phyloP scores from a whole-genome alignment of 1,140 invertebrate species.

The Drosophila parvula region DNA sequence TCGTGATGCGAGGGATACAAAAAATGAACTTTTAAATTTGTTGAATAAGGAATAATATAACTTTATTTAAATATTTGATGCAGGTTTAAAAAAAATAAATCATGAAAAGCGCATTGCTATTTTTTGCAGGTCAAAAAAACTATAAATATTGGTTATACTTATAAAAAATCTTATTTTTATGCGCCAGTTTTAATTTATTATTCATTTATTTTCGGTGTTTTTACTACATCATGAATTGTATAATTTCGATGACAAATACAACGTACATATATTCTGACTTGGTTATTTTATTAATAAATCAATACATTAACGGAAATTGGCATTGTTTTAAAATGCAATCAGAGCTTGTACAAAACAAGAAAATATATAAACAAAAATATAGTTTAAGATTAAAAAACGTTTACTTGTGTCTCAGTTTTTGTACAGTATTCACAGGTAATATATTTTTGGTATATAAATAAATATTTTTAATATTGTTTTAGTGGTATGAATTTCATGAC shows the following conservation, averaged over 20 bases:
- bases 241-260: neutral
- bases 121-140: neutral
- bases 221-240: neutral
- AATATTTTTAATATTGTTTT: neutral
- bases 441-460: neutral
- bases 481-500: neutral
- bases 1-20: neutral
- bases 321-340: neutral
- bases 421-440: neutral
- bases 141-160: neutral
- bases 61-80: neutral
- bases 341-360: neutral
- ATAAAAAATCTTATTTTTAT: neutral
- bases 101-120: neutral
- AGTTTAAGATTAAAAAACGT: neutral
- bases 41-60: constrained; percentile 1
- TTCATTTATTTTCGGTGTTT: neutral
- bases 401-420: neutral
- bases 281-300: neutral
- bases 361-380: neutral
- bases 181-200: neutral
- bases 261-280: neutral
- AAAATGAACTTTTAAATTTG: neutral
- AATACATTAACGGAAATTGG: too few species aligned
- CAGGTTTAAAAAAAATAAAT: neutral